phyloP scores from a whole-genome alignment of 2,113 vertebrate genomes.

The Gymnobelideus leadbeateri region DNA sequence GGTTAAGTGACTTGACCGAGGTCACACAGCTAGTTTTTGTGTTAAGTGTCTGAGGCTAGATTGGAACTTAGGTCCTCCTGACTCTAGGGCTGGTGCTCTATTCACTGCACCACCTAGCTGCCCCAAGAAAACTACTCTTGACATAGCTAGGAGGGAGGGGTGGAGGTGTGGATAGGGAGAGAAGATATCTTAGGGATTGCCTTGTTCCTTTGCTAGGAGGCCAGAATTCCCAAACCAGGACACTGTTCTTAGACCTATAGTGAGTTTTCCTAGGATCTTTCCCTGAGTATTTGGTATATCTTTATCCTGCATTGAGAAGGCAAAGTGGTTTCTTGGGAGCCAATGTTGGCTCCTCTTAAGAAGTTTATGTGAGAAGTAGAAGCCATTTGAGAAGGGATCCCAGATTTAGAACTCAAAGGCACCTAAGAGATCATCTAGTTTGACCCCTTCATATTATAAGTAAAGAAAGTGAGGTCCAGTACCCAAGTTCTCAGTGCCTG shows the following conservation, averaged over 20 bases:
- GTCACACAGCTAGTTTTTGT: too few relatives aligned
- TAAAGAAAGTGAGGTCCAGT: background rate
- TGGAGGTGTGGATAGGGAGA: too few relatives aligned
- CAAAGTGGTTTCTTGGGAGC: background rate
- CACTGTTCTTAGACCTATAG: background rate
- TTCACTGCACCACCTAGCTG: too few relatives aligned
- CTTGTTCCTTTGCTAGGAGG: background rate
- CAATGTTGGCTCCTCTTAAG: background rate
- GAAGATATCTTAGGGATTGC: background rate
- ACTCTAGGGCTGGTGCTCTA: too few relatives aligned
- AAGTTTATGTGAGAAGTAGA: background rate
- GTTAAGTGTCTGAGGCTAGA: too few relatives aligned
- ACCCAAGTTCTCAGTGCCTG: background rate
- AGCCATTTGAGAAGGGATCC: background rate
- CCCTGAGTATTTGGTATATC: background rate
- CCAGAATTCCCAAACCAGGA: background rate
- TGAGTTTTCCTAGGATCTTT: background rate
- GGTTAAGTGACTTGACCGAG: too few relatives aligned
- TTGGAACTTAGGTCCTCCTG: too few relatives aligned
- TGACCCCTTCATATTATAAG: background rate
- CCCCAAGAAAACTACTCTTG: background rate
- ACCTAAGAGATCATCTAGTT: background rate
- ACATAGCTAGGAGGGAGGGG: background rate
- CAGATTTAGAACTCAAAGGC: background rate
- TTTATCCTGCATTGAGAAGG: background rate